These are phyloP conservation scores for Stichopus horrens DNA, from an alignment of 53 echinoderm and acorn worm species.

Conservation along the genomic window DNA sequence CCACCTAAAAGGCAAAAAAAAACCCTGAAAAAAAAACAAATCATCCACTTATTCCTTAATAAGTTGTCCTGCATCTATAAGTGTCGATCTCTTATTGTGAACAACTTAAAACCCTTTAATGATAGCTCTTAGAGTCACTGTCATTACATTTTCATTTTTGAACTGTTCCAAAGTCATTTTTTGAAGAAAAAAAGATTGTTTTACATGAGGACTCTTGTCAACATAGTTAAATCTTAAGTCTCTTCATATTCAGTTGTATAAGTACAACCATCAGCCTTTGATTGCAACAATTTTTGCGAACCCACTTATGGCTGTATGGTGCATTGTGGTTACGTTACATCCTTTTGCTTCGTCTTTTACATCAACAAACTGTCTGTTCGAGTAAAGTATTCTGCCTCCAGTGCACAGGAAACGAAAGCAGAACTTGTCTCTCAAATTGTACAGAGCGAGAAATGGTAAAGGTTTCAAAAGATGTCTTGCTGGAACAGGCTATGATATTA, in stretches of 20 bases:
- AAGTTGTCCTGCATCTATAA: not conserved
- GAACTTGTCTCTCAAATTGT: constrained; percentile 17
- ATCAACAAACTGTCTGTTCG: too few species aligned
- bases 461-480: constrained; percentile 13
- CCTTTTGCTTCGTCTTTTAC: not conserved
- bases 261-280: too few species aligned
- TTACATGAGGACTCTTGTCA: too few species aligned
- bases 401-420: constrained; percentile 19
- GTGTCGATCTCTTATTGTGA: not conserved
- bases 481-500: constrained; percentile 31
- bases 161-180: constrained; percentile 4
- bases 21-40: not conserved
- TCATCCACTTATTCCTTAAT: not conserved
- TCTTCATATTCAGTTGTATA: too few species aligned
- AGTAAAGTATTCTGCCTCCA: not conserved
- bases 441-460: not conserved
- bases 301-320: too few species aligned
- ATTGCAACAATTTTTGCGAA: too few species aligned
- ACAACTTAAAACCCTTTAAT: not conserved
- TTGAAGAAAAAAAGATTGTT: not conserved
- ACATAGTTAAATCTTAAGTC: too few species aligned
- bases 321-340: too few species aligned
- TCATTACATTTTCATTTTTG: constrained; percentile 6
- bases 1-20: too few species aligned
- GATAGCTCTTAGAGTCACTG: not conserved